These are phyloP conservation scores for Eupsilia transversa DNA, from an alignment of 2,888 invertebrate species.

Conservation along the genomic window DNA sequence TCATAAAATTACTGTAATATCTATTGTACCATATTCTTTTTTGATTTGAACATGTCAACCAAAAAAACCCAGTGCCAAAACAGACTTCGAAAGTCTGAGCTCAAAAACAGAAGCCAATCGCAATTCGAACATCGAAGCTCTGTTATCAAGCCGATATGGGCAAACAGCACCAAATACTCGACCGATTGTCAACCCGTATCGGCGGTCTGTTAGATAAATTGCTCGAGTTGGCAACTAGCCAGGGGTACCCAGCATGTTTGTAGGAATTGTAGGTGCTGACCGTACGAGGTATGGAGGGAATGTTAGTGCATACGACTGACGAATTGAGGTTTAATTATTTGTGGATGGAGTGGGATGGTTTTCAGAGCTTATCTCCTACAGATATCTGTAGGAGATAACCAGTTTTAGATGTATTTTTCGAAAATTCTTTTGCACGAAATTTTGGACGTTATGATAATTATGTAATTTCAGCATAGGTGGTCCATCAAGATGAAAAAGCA, in stretches of 20 bases:
- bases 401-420: background rate
- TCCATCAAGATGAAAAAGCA: background rate
- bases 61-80: background rate
- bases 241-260: conserved; percentile 27
- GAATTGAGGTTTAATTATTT: conserved; percentile 22
- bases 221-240: conserved; percentile 62
- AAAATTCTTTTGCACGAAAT: too few species aligned
- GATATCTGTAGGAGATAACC: background rate
- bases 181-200: conserved; percentile 64
- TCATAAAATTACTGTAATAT: too few species aligned
- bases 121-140: conserved; percentile 21
- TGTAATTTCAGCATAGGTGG: background rate
- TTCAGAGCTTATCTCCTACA: background rate
- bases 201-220: conserved; percentile 62
- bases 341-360: background rate
- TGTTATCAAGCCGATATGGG: conserved; percentile 34
- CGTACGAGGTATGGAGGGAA: conserved; percentile 6
- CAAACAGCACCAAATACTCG: conserved; percentile 54
- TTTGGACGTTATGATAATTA: background rate
- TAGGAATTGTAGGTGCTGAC: conserved; percentile 16
- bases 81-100: background rate
- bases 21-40: too few species aligned
- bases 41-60: background rate
- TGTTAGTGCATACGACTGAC: conserved; percentile 7
- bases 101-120: conserved; percentile 32